Percentiles rank a stretch among this genome's conserved stretches.
phyloP scores from a whole-genome alignment of 2,888 invertebrate genomes.

The Apamea sordens region DNA sequence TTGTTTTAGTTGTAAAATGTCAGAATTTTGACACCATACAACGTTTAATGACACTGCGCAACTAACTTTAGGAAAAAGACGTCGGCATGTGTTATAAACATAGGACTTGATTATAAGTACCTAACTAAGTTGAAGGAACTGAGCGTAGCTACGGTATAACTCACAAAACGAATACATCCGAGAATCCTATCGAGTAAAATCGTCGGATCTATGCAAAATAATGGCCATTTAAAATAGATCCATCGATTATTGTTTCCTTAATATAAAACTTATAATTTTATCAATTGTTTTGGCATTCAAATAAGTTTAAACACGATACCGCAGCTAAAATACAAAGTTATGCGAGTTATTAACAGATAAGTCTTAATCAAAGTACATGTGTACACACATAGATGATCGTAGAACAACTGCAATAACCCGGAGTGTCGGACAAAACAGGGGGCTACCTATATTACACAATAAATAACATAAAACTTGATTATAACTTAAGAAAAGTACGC shows the following conservation, averaged over 20 bases:
- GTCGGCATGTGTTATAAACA: constrained; percentile 27
- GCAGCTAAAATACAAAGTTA: constrained; percentile 42
- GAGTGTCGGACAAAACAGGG: constrained; percentile 41
- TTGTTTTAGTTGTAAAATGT: constrained; percentile 40
- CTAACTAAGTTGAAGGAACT: constrained; percentile 63
- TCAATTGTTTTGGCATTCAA: constrained; percentile 21
- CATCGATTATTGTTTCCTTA: not conserved
- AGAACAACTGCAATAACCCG: constrained; percentile 31
- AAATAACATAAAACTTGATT: constrained; percentile 67
- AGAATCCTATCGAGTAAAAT: constrained; percentile 15
- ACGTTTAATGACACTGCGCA: constrained; percentile 40
- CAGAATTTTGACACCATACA: constrained; percentile 36
- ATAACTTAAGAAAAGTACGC: constrained; percentile 72
- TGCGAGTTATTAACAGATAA: constrained; percentile 20
- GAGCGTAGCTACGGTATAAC: constrained; percentile 47
- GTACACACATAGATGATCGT: not conserved
- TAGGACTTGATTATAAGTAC: constrained; percentile 47
- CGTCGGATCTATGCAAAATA: constrained; percentile 5
- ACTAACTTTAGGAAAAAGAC: constrained; percentile 34
- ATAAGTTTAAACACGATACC: constrained; percentile 31
- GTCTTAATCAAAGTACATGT: constrained; percentile 16
- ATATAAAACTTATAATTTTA: constrained; percentile 36
- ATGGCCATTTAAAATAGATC: not conserved
- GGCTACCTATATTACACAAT: constrained; percentile 59
- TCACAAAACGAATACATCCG: constrained; percentile 34